These are phyloP conservation scores for Sebastes taczanowskii DNA, from an alignment of 2,797 vertebrate species.

Conservation along the genomic window DNA sequence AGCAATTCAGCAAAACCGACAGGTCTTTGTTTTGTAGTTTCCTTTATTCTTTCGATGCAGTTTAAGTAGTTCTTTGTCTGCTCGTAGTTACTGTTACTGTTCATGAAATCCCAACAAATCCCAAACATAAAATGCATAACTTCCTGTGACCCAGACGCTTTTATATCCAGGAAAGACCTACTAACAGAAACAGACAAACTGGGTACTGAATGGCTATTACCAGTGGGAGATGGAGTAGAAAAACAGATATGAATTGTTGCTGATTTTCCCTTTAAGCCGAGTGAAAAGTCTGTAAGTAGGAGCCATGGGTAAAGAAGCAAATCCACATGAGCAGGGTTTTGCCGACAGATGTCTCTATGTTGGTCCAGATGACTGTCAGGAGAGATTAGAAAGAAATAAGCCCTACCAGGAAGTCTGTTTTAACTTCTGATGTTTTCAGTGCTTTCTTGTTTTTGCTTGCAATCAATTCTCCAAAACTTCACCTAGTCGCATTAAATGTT, in stretches of 20 bases:
- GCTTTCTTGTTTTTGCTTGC: conserved; percentile 37
- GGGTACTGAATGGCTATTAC: neutral
- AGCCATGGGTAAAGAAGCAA: conserved; percentile 9
- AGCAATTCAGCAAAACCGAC: neutral
- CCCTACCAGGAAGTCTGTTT: conserved; percentile 41
- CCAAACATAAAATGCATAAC: neutral
- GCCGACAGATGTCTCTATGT: conserved; percentile 56
- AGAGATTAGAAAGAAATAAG: conserved; percentile 43
- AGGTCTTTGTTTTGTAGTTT: too few species aligned
- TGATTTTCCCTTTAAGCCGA: neutral
- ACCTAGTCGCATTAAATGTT: neutral
- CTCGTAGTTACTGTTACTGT: neutral
- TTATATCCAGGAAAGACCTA: neutral
- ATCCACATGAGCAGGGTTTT: conserved; percentile 44
- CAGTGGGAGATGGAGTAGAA: neutral
- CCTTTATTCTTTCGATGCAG: neutral
- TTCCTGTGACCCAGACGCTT: conserved; percentile 10
- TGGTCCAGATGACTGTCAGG: conserved; percentile 61
- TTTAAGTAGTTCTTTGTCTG: neutral
- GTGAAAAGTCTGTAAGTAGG: neutral
- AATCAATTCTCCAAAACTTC: conserved; percentile 24
- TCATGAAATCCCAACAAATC: conserved; percentile 9
- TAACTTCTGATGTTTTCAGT: conserved; percentile 20
- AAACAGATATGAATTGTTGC: neutral
- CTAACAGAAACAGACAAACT: neutral